These are phyloP conservation scores for Cylloceria caligata DNA, from an alignment of 2,888 invertebrate genomes.

Conservation along the genomic window DNA sequence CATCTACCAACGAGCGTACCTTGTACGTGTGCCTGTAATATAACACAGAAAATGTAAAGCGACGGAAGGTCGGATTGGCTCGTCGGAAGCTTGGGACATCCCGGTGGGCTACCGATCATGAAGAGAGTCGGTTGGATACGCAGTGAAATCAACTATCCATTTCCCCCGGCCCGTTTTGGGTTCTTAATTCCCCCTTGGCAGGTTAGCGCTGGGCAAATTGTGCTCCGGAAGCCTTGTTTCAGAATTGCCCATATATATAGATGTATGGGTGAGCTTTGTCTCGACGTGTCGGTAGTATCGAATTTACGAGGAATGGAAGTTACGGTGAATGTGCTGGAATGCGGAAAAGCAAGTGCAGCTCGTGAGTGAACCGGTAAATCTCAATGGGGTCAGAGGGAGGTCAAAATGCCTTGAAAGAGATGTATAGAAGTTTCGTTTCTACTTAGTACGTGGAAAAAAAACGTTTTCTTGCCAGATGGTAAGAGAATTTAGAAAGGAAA, in stretches of 20 bases:
- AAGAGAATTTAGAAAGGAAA: constrained; percentile 1
- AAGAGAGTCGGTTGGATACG: too few species aligned
- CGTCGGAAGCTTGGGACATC: too few species aligned
- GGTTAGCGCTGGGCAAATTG: not conserved
- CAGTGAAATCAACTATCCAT: too few species aligned
- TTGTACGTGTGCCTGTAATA: not conserved
- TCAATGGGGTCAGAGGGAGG: constrained; percentile 14
- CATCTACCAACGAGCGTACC: not conserved
- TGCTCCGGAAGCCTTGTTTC: constrained; percentile 1
- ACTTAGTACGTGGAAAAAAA: not conserved
- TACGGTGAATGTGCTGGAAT: constrained; percentile 9
- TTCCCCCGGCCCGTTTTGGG: too few species aligned
- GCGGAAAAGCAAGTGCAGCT: constrained; percentile 3
- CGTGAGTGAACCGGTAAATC: constrained; percentile 33
- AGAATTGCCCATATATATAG: not conserved
- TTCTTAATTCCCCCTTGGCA: too few species aligned
- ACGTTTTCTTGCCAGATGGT: constrained; percentile 1
- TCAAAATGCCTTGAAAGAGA: constrained; percentile 5
- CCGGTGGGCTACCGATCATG: too few species aligned
- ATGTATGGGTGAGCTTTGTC: constrained; percentile 2
- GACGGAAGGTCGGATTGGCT: too few species aligned
- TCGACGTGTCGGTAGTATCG: constrained; percentile 1
- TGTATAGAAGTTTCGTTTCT: not conserved
- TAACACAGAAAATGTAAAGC: not conserved
- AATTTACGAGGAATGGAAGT: constrained; percentile 22